phyloP scores from a whole-genome alignment of 2,888 invertebrate genomes.

The Drosophila meridionalis region DNA sequence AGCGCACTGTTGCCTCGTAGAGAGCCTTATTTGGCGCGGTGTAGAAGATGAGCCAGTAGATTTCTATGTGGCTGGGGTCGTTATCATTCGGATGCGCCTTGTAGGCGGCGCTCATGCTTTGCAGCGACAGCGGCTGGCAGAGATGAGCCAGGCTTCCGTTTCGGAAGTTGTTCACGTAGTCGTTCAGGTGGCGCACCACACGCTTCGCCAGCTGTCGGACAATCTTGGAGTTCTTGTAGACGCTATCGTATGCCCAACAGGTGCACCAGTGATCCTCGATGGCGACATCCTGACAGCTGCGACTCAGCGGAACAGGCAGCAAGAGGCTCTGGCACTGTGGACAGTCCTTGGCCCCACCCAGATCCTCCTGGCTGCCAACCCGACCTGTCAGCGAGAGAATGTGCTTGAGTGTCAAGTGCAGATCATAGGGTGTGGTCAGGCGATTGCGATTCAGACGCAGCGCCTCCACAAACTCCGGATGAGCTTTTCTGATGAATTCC shows the following conservation, averaged over 20 bases:
- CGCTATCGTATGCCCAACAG: conserved; percentile 87
- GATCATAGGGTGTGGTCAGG: conserved; percentile 90
- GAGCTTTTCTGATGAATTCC: conserved; percentile 86
- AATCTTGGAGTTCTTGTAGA: conserved; percentile 85
- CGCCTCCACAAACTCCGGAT: conserved; percentile 86
- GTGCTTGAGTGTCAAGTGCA: conserved; percentile 90
- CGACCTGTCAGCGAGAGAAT: conserved; percentile 87
- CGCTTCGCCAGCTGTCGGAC: conserved; percentile 86
- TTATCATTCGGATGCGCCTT: conserved; percentile 70
- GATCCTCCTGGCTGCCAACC: conserved; percentile 58
- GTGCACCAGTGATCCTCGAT: conserved; percentile 92
- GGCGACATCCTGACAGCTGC: conserved; percentile 89
- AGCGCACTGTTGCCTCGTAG: conserved; percentile 90
- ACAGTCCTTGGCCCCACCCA: conserved; percentile 85
- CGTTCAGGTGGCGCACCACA: conserved; percentile 81
- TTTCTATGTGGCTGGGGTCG: conserved; percentile 64
- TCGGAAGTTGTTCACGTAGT: conserved; percentile 72
- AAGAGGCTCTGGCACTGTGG: conserved; percentile 89
- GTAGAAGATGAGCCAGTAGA: conserved; percentile 89
- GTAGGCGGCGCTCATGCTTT: conserved; percentile 86
- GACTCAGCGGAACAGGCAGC: conserved; percentile 86
- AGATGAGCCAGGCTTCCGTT: conserved; percentile 82
- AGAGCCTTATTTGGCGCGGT: conserved; percentile 89
- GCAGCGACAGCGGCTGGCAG: conserved; percentile 87
- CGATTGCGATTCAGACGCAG: conserved; percentile 88